Evolutionary conservation across 1,140 invertebrate genomes (phyloP), one percentile per base, ranked within the genome.

Genomic region (Sitobion miscanthi): DNA sequence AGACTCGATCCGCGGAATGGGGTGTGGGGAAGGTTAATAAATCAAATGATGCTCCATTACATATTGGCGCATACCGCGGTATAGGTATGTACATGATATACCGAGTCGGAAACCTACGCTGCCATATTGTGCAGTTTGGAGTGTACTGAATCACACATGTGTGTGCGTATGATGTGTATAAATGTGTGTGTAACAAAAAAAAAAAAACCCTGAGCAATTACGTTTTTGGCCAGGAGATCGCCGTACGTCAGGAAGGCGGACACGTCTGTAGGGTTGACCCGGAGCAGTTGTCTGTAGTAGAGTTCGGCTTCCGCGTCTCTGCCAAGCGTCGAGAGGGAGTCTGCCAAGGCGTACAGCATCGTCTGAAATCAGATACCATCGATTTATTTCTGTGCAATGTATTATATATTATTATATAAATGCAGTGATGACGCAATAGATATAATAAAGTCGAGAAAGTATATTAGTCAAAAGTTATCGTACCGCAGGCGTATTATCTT

Each of bases 151-250:
- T 69, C 30, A n/a, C 30, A 69, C n/a, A n/a, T 4, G 30, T 17
- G 62, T 69, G 62, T 69, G 62, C 14, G 62, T 69, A 30, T 69
- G 4, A 38, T 38, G 77, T 38, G 77, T 82, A 21, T 38, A 21
- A 8, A 21, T 82, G 35, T 82, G 35, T 82, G 14, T 8, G 35
- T 35, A 20, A 62, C 25, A 62, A 25, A 25, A 62, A 62, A 20
- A 86, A 30, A 86, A 30, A 47, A 86, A 86, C 23, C 9, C 42
- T 5, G 3, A 30, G 57, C 93, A 96, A 97, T 97, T 96, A 99
- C 98, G 96, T 98, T 98, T 96, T 97, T 97, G 62, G 98, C 97
- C 52, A 98, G 96, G 86, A 99, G 97, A 95, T 98, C 98, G 82
- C 98, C 98, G 95, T 99, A 98, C 83, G 98, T 98, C 88, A 99